phyloP scores from a whole-genome alignment of 1,140 invertebrate species.

The Dendrolimus punctatus region DNA sequence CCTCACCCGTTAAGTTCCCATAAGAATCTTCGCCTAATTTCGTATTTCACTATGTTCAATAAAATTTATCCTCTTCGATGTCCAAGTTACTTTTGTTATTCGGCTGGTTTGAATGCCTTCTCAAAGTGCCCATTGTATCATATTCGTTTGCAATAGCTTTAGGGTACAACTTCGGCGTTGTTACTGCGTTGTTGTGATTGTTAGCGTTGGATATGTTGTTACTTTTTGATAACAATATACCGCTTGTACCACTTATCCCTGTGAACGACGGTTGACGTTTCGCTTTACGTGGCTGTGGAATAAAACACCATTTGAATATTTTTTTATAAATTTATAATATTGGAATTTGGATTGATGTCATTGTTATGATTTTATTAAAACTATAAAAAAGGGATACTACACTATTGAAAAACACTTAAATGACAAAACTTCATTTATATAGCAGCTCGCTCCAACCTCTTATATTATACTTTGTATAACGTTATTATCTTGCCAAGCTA shows the following conservation, averaged over 20 bases:
- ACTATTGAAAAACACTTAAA: no score
- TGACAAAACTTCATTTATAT: no score
- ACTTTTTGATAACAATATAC: conserved; percentile 74
- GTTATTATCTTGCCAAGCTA: no score
- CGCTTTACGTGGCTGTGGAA: conserved; percentile 63
- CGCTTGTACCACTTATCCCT: conserved; percentile 67
- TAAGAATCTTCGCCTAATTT: no score
- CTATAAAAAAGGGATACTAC: no score
- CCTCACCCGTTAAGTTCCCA: no score
- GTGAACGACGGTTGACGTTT: conserved; percentile 74
- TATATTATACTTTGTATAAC: no score
- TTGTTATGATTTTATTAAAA: no score
- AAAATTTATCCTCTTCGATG: conserved; percentile 66
- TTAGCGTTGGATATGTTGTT: conserved; percentile 73
- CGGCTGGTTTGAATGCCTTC: conserved; percentile 78
- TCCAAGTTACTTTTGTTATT: conserved; percentile 62
- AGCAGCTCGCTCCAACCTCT: no score
- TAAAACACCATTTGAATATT: conserved; percentile 1
- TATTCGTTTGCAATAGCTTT: conserved; percentile 82
- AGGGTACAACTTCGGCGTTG: conserved; percentile 76
- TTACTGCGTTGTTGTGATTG: conserved; percentile 72
- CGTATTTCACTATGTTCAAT: conserved; percentile 29
- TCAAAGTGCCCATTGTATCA: conserved; percentile 82
- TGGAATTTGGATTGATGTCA: no score
- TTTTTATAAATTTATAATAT: no score